A percentile compares a stretch with the other conserved stretches of the same genome.
phyloP scores from a whole-genome alignment of 92 coral and sea anemone genomes.

The Zoanthus gigantus region DNA sequence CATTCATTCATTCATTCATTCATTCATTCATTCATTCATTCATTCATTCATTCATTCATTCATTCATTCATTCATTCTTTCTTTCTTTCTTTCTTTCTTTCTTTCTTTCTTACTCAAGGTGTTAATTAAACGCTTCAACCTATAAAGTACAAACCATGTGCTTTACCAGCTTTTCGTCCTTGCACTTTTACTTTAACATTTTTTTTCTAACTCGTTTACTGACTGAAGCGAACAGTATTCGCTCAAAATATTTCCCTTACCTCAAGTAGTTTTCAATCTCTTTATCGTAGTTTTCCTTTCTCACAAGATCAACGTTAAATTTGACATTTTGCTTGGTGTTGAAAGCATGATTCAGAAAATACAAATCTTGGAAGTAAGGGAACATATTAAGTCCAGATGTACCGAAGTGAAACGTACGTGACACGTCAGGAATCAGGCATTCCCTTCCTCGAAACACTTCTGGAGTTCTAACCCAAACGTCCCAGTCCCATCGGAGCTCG shows the following conservation, averaged over 20 bases:
- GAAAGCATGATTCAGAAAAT: constrained; percentile 76
- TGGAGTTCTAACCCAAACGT: constrained; percentile 75
- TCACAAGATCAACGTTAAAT: constrained; percentile 68
- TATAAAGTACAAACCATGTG: no score
- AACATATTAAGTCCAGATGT: constrained; percentile 77
- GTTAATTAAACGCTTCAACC: no score
- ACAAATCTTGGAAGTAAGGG: constrained; percentile 70
- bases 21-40: no score
- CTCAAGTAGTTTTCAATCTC: constrained; percentile 67
- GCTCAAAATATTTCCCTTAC: constrained; percentile 38
- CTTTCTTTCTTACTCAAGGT: no score
- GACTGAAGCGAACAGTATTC: no score
- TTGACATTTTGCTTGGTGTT: constrained; percentile 73
- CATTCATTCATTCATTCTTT: no score
- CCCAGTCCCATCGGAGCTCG: constrained; percentile 84
- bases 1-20: no score
- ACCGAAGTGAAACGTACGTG: constrained; percentile 91
- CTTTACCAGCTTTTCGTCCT: no score
- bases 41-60: no score
- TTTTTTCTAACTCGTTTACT: no score
- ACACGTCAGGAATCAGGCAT: constrained; percentile 86
- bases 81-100: no score
- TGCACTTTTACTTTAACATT: no score
- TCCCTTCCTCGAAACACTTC: constrained; percentile 69
- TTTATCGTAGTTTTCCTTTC: constrained; percentile 77